A percentile compares a stretch with the other conserved stretches of the same genome.
Evolutionary conservation across 2,797 vertebrate genomes (phyloP).

Genomic region (Micromesistius poutassou): DNA sequence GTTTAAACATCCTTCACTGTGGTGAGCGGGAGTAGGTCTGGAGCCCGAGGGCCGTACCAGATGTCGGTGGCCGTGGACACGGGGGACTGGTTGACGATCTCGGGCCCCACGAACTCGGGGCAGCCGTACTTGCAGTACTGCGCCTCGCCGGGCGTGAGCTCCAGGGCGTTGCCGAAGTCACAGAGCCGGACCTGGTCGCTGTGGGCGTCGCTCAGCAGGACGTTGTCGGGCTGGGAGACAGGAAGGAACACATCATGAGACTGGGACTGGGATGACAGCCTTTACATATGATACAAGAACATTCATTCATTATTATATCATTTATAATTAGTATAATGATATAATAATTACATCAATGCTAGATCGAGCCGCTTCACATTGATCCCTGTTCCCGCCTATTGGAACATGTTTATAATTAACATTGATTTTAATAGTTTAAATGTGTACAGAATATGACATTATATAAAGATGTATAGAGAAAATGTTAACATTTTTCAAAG

Average conservation of each 20-base stretch:
- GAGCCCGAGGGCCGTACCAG: conserved; percentile 73
- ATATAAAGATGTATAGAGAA: not conserved
- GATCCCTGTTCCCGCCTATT: not conserved
- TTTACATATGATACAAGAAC: not conserved
- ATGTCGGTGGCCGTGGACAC: conserved; percentile 90
- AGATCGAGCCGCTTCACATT: not conserved
- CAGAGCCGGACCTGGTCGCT: conserved; percentile 91
- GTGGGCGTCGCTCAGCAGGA: conserved; percentile 84
- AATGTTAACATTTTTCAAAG: not conserved
- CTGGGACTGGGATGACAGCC: not conserved
- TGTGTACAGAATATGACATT: not conserved
- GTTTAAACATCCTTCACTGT: not conserved
- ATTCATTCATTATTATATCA: too few species aligned
- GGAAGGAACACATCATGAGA: conserved; percentile 3
- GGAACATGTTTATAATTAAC: not conserved
- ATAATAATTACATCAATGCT: too few species aligned
- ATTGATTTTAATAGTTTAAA: not conserved
- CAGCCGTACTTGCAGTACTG: conserved; percentile 96
- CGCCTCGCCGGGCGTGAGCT: conserved; percentile 78
- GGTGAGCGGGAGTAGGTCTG: not conserved
- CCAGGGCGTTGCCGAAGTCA: conserved; percentile 90
- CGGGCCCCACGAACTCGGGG: conserved; percentile 92
- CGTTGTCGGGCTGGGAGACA: conserved; percentile 86
- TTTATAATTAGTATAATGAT: too few species aligned
- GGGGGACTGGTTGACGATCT: conserved; percentile 94